Conservation (phyloP, 2,797 vertebrate species). For the Rousettus madagascariensis region DNA sequence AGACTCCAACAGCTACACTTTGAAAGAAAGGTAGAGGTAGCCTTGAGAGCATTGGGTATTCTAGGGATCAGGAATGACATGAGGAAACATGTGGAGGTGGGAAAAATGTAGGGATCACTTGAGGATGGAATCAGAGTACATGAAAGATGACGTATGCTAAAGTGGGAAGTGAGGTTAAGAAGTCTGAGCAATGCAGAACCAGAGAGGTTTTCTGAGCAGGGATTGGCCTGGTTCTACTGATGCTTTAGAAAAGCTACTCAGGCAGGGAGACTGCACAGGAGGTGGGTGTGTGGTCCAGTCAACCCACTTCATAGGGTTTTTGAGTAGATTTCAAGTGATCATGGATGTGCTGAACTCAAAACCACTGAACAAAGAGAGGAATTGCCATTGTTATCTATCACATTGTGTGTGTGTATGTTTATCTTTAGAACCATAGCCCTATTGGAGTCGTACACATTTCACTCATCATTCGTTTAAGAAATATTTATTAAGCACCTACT, state of each 20-base stretch:
- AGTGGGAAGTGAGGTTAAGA: not conserved
- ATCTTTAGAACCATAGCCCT: not conserved
- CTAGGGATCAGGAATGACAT: not conserved
- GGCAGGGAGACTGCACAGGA: not conserved
- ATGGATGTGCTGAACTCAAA: not conserved
- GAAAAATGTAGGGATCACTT: not conserved
- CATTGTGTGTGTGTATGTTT: rapidly evolving
- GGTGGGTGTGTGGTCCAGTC: not conserved
- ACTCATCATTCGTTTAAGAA: not conserved
- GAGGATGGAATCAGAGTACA: not conserved
- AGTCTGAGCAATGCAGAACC: not conserved
- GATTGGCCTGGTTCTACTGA: not conserved
- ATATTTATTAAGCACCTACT: not conserved
- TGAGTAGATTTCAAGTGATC: not conserved
- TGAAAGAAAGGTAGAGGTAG: not conserved
- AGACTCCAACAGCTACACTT: not conserved
- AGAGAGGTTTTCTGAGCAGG: not conserved
- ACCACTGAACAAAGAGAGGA: not conserved
- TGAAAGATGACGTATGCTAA: not conserved
- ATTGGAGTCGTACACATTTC: not conserved
- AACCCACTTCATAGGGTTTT: not conserved
- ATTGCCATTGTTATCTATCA: not conserved
- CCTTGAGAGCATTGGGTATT: not conserved
- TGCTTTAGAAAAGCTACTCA: not conserved
- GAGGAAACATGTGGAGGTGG: not conserved